A percentile compares a stretch with the other conserved stretches of the same genome.
These are phyloP conservation scores for Trachops cirrhosus DNA, from an alignment of 2,797 vertebrate genomes.

Conservation along the genomic window DNA sequence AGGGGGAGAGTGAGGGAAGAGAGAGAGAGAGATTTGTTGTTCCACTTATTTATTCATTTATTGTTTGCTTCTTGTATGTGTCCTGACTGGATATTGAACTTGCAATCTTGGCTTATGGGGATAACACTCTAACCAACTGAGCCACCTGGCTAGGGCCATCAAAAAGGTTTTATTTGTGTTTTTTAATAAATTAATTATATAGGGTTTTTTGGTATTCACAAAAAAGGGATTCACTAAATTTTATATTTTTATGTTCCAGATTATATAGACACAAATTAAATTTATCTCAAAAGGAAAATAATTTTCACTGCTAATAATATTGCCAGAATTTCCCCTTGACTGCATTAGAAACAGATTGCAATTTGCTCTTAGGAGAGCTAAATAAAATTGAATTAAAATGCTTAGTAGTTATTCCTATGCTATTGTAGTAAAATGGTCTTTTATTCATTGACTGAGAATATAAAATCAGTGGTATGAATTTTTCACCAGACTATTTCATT, in stretches of 20 bases:
- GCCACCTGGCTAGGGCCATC: background rate
- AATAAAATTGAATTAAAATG: slow-evolving; percentile 43
- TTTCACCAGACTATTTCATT: background rate
- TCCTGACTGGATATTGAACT: background rate
- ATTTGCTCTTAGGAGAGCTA: slow-evolving; percentile 27
- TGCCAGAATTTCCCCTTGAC: slow-evolving; percentile 32
- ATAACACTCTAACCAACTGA: background rate
- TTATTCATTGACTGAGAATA: slow-evolving; percentile 33
- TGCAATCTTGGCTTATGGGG: background rate
- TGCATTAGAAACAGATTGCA: slow-evolving; percentile 31
- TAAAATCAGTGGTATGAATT: slow-evolving; percentile 21
- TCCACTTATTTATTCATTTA: background rate
- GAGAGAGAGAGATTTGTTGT: background rate
- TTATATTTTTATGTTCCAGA: background rate
- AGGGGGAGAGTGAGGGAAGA: too few species aligned
- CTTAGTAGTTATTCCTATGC: slow-evolving; percentile 27
- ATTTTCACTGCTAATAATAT: slow-evolving; percentile 26
- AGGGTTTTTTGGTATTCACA: background rate
- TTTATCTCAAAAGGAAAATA: slow-evolving; percentile 25
- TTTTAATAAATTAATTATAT: background rate
- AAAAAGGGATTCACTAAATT: slow-evolving; percentile 33
- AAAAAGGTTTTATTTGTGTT: background rate
- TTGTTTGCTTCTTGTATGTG: background rate
- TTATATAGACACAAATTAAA: slow-evolving; percentile 21
- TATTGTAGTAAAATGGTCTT: slow-evolving; percentile 7